Base-by-base conservation (phyloP, 2,797 vertebrate genomes). In the Aulostomus chinensis region DNA sequence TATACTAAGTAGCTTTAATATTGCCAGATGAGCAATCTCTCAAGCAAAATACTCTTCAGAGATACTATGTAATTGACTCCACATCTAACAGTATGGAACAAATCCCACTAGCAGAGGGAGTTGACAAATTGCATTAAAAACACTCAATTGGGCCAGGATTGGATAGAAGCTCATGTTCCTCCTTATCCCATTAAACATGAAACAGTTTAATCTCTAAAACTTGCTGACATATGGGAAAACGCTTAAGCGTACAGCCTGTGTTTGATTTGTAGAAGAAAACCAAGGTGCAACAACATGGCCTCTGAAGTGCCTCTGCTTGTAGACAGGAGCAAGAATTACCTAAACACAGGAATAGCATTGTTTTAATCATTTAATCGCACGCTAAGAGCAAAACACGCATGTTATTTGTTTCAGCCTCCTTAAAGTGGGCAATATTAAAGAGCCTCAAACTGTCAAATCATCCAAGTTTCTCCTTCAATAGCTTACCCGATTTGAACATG, bases 1-100 rank as follows among this genome's bases (percentile, higher is more conserved):
- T 86, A 86, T 86, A 87, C 83, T 91, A 91, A 89, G 89, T 88
- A 91, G 90, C 88, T 90, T 89, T 86, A 88, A 89, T 90, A 86
- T 83, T 87, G 87, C 88, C 76, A 87, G 86, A 90, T 88, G 88
- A 89, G 88, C 90, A 91, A 88, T 91, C 87, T 86, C 83, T 89
- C 83, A 84, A 84, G 88, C 83, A 84, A 91, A 91, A 91, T 86
- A 86, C 87, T 91, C 88, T 88, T 89, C 79, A 76, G 87, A 91
- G 86, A 91, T 91, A 86, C 83, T 81, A 78, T 90, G 91, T 92
- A 93, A 92, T 92, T 92, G 90, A 92, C 89, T 92, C 89, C 86
- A 87, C 89, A 88, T 93, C 88, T 91, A 93, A 93, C 89, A 90
- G 89, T 90, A 92, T 89, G 91, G 92, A 93, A 93, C 91, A 91